A percentile compares a stretch with the other conserved stretches of the same genome.
These are phyloP conservation scores for Schizopygopsis pylzovi DNA, from an alignment of 2,797 vertebrate genomes.

Conservation along the genomic window DNA sequence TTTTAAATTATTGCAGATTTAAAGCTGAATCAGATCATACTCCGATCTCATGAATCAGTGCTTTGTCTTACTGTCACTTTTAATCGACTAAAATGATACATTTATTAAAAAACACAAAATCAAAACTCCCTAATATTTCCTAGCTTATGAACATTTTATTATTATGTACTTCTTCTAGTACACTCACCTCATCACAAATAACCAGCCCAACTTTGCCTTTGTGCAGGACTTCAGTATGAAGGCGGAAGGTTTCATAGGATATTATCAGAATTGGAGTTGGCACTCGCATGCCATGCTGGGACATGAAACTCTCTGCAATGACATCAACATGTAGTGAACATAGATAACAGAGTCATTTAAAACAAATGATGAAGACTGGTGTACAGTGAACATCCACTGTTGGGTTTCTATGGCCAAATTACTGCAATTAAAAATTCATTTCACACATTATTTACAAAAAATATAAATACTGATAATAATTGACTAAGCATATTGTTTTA, in stretches of 20 bases:
- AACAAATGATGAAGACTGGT: background rate
- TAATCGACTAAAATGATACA: background rate
- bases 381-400: background rate
- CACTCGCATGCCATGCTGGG: conserved; percentile 86
- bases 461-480: background rate
- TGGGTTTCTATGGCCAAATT: background rate
- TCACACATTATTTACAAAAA: background rate
- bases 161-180: background rate
- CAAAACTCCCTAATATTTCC: background rate
- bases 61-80: too few relatives aligned
- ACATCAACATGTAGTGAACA: conserved; percentile 11
- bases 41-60: too few relatives aligned
- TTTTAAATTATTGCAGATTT: too few relatives aligned
- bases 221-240: conserved; percentile 89
- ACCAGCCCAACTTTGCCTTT: conserved; percentile 90
- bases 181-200: conserved; percentile 93
- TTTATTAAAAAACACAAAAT: background rate
- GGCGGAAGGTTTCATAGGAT: conserved; percentile 96
- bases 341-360: background rate
- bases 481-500: background rate
- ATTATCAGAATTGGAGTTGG: conserved; percentile 94
- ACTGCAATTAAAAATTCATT: background rate
- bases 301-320: conserved; percentile 86
- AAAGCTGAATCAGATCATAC: too few relatives aligned
- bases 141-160: background rate